Base-by-base conservation (phyloP, 1,140 invertebrate genomes). In the Chlorops oryzae region DNA sequence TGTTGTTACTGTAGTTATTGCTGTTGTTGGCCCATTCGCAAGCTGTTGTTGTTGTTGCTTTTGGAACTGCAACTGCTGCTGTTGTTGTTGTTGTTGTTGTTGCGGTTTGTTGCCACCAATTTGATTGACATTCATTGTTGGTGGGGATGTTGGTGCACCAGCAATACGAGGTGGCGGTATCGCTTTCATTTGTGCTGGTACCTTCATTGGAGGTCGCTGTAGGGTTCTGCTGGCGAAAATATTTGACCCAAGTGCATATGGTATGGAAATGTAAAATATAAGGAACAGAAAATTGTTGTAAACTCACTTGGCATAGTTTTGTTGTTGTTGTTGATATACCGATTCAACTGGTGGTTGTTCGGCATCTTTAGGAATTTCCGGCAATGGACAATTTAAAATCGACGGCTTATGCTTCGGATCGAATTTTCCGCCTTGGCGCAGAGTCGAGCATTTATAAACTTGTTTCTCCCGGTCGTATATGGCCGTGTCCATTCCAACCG, bases 391-490 rank as follows among this genome's bases (percentile, higher is more conserved):
- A 45, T 72, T 72, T 42, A 72, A 48, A 34, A 72, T 72, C 32
- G 70, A 70, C 35, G 70, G 70, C 56, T 72, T 72, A 55, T 66
- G 63, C 44, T 72, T 72, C 27, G 64, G 60, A 59, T 72, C 66
- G 34, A 70, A 72, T 51, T 72, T 72, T 34, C 65, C 69, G 50
- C 69, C 69, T 48, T 71, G 70, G 2, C 70, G 50, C 47, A 72
- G 28, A 0, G 70, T 72, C 39, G 70, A 72, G 52, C 69, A 72
- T 44, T 70, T 71, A 42, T 72, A 72, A 39, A 72, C 69, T 43
- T 70, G 66, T 57, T 72, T 72, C 13, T 72, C 70, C n/a, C 70
- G 66, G 45, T 72, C 69, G 13, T 67, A 70, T 27, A 72, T 72
- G 17, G 59, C 51, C 45, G 52, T 56, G 47, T 72, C 69, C 41